phyloP scores from a whole-genome alignment of 2,113 vertebrate genomes.

The Cottus gobio region DNA sequence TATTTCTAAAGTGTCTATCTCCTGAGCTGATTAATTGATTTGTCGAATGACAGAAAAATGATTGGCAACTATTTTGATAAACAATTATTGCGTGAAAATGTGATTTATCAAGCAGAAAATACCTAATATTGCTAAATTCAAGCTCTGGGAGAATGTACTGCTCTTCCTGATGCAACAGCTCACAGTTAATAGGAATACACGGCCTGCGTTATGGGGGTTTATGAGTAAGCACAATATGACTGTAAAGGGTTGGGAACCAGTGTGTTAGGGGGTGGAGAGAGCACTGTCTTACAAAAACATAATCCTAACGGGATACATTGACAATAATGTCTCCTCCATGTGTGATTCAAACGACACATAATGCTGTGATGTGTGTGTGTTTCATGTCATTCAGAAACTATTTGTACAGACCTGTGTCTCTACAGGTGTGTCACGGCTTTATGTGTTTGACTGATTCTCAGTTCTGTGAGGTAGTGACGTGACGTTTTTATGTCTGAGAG shows the following conservation, averaged over 20 bases:
- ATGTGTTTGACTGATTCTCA: conserved; percentile 54
- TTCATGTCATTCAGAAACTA: conserved; percentile 73
- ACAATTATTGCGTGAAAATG: not conserved
- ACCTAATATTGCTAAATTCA: not conserved
- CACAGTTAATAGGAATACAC: not conserved
- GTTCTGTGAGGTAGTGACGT: conserved; percentile 59
- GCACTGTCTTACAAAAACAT: conserved; percentile 83
- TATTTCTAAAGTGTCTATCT: not conserved
- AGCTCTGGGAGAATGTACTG: not conserved
- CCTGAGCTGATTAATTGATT: not conserved
- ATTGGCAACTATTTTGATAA: not conserved
- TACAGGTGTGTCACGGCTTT: conserved; percentile 61
- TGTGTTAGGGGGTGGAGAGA: conserved; percentile 73
- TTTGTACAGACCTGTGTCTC: conserved; percentile 65
- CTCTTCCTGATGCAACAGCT: conserved; percentile 5
- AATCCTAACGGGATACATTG: conserved; percentile 87
- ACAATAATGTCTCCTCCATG: conserved; percentile 80
- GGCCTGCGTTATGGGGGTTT: not conserved
- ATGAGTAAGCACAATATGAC: not conserved
- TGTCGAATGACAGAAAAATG: not conserved
- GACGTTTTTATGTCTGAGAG: conserved; percentile 48
- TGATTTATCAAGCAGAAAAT: not conserved
- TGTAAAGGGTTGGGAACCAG: conserved; percentile 65
- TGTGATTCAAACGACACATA: conserved; percentile 75
- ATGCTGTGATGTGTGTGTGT: conserved; percentile 74